Conservation (phyloP, 2,797 vertebrate species). For the Lacerta agilis region DNA sequence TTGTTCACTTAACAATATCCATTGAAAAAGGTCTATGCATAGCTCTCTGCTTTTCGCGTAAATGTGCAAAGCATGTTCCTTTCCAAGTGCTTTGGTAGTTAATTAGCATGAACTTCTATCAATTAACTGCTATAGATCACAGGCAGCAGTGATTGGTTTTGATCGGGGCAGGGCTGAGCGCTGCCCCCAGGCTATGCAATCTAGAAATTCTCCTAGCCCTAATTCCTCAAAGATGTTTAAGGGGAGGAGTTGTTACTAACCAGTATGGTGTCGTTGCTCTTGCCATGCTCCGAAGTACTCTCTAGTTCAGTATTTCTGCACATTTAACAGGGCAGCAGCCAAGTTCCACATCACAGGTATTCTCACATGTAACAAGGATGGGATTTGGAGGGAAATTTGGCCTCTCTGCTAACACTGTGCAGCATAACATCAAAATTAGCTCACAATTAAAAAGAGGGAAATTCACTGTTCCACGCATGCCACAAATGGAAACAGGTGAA, state of each 20-base stretch:
- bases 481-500: not conserved
- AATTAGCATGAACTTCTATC: not conserved
- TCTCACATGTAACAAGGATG: not conserved
- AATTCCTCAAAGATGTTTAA: not conserved
- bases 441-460: not conserved
- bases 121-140: not conserved
- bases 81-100: not conserved
- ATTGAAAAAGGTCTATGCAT: not conserved
- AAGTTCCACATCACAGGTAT: not conserved
- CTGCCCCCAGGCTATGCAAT: not conserved
- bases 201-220: not conserved
- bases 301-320: not conserved
- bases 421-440: not conserved
- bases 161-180: not conserved
- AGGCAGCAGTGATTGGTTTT: not conserved
- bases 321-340: not conserved
- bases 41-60: not conserved
- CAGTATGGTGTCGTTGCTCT: not conserved
- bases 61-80: not conserved
- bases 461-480: not conserved
- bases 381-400: not conserved
- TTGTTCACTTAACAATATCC: not conserved
- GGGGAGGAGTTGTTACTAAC: not conserved
- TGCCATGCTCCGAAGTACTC: not conserved
- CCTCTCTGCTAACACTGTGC: not conserved